Conservation (phyloP, 92 coral and sea anemone genomes). For the Umimayanthus kanabou region DNA sequence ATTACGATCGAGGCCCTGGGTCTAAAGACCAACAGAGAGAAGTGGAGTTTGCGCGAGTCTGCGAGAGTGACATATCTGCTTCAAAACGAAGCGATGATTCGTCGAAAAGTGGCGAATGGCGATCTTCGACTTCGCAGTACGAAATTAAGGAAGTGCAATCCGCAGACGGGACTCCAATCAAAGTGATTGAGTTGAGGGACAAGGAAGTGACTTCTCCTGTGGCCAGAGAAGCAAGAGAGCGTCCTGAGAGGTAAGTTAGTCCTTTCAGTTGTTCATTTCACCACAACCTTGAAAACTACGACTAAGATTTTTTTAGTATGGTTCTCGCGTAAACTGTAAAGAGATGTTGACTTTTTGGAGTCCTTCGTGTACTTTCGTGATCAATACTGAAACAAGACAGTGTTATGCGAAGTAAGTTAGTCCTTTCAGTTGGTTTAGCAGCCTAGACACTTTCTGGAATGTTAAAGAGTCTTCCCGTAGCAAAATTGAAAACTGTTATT, state of each 20-base stretch:
- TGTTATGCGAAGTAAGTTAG: slow-evolving; percentile 34
- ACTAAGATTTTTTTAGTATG: too few relatives aligned
- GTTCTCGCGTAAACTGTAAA: too few relatives aligned
- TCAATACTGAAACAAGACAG: slow-evolving; percentile 38
- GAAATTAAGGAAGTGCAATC: slow-evolving; percentile 65
- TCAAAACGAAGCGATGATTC: slow-evolving; percentile 47
- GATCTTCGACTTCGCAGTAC: slow-evolving; percentile 45
- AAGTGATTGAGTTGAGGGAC: slow-evolving; percentile 77
- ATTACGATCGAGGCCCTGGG: not conserved
- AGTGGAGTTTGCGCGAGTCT: slow-evolving; percentile 1
- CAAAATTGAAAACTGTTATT: too few relatives aligned
- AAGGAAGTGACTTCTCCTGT: slow-evolving; percentile 38
- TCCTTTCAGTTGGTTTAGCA: not conserved
- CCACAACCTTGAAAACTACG: too few relatives aligned
- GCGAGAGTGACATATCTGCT: slow-evolving; percentile 1
- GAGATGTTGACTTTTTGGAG: too few relatives aligned
- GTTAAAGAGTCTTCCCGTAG: too few relatives aligned
- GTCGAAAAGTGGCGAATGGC: slow-evolving; percentile 39
- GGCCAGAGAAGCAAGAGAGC: slow-evolving; percentile 48
- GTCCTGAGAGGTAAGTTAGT: slow-evolving; percentile 32
- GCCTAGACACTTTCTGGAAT: too few relatives aligned
- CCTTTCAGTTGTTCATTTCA: not conserved
- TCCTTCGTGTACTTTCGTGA: too few relatives aligned
- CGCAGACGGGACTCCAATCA: slow-evolving; percentile 64
- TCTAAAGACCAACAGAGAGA: slow-evolving; percentile 12